Base-by-base conservation (phyloP, 2,888 invertebrate species). In the Noctuana brunneofusca region DNA sequence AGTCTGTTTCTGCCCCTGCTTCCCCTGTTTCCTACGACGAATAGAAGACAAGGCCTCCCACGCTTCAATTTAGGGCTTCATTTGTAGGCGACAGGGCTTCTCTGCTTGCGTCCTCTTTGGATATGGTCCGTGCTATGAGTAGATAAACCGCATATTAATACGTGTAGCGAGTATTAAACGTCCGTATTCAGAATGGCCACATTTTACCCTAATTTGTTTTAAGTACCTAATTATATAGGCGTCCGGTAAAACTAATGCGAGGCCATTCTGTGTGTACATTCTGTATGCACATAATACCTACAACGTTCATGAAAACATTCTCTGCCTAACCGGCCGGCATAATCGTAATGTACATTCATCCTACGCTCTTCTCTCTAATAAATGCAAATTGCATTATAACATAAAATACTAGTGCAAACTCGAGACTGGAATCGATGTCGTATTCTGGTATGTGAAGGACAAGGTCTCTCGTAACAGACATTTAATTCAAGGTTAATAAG, bases 171-270 rank as follows among this genome's bases (percentile, higher is more conserved):
- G 16, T 38, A 58, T 57, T 56, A 46, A 57, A 35, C 57, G 57
- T n/a, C 16, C 8, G 38, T 27, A 22, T 35, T 50, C 16, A n/a
- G 12, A 20, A 8, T n/a, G 48, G 22, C 24, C 27, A 50, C 52
- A 52, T 43, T 58, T 38, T 48, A 50, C 18, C 41, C 52, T 38
- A 50, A 52, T 52, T 52, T 41, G 59, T 14, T 41, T 38, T 22
- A 35, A 58, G 57, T 22, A 35, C 22, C 46, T 14, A 46, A 57
- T 43, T 57, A 48, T 32, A 18, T 48, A 48, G 46, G 48, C 48
- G 56, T 48, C 46, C 46, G 46, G 46, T 57, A 56, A 48, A 57
- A 57, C 48, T 46, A 57, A 57, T 48, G 48, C 48, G 22, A n/a
- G 48, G 48, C 48, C 43, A 20, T 43, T 38, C 38, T 5, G 38